Evolutionary conservation across 1,140 invertebrate genomes (phyloP).

Genomic region (Lamellibrachia luymesi): DNA sequence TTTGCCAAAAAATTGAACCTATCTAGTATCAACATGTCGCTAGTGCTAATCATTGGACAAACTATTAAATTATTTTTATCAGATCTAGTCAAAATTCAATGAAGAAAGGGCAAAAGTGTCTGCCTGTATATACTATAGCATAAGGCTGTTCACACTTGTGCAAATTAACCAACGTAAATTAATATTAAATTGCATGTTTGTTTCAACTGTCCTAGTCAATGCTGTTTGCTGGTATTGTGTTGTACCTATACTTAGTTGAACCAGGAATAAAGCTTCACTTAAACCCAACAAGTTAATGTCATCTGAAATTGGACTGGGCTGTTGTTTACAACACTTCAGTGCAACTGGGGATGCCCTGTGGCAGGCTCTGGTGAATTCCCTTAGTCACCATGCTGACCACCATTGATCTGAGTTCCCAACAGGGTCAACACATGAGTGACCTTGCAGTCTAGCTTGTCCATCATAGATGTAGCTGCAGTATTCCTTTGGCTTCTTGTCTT

Average conservation of each 20-base stretch:
- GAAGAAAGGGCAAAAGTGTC: too few species aligned
- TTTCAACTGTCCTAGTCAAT: not conserved
- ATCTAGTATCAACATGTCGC: too few species aligned
- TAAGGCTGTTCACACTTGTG: too few species aligned
- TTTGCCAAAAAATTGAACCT: too few species aligned
- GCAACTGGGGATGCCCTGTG: not conserved
- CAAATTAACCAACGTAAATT: not conserved
- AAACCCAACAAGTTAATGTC: not conserved
- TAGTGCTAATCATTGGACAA: too few species aligned
- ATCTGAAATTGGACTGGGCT: not conserved
- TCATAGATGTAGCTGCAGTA: not conserved
- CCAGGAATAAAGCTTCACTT: not conserved
- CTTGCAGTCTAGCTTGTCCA: not conserved
- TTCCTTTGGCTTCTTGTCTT: not conserved
- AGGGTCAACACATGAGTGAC: not conserved
- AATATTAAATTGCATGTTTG: not conserved
- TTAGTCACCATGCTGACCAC: not conserved
- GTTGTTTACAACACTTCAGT: not conserved
- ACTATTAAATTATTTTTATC: too few species aligned
- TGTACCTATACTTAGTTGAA: not conserved
- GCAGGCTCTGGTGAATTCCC: not conserved
- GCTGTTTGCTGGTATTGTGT: not conserved
- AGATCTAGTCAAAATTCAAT: too few species aligned
- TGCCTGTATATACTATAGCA: too few species aligned
- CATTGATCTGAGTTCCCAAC: not conserved